Percentiles rank a stretch among this genome's conserved stretches.
Conservation (phyloP, 2,888 invertebrate genomes). For the Synanthedon andrenaeformis region DNA sequence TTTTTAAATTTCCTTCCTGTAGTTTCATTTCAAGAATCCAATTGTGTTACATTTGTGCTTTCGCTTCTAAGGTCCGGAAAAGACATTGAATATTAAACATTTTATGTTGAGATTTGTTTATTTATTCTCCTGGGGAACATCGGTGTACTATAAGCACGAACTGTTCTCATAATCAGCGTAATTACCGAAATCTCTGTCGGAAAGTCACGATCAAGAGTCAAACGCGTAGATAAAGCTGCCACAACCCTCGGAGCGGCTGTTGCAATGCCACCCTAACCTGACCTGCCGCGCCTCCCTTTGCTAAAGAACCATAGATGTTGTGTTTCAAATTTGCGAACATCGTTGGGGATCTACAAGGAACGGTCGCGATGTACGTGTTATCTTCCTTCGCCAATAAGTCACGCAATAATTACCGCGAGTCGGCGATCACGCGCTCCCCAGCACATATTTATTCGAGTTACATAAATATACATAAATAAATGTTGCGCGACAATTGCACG, state of each 20-base stretch:
- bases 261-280: constrained; percentile 27
- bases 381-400: constrained; percentile 66
- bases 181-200: constrained; percentile 62
- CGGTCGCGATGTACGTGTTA: constrained; percentile 44
- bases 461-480: constrained; percentile 45
- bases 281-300: constrained; percentile 16
- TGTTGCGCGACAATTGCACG: constrained; percentile 45
- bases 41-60: too few species aligned
- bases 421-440: constrained; percentile 46
- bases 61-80: too few species aligned
- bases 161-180: constrained; percentile 59
- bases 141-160: constrained; percentile 29
- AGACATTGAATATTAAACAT: too few species aligned
- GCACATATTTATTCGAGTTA: constrained; percentile 57
- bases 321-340: not conserved
- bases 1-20: too few species aligned
- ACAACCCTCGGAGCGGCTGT: constrained; percentile 46
- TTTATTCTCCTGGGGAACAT: constrained; percentile 16
- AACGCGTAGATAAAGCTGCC: constrained; percentile 58
- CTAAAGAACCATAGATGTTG: constrained; percentile 2
- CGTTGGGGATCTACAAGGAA: constrained; percentile 4
- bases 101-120: constrained; percentile 7
- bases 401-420: constrained; percentile 65
- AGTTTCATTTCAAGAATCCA: too few species aligned
- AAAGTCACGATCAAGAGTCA: constrained; percentile 65